phyloP scores from a whole-genome alignment of 2,797 vertebrate genomes.

The Martes flavigula region DNA sequence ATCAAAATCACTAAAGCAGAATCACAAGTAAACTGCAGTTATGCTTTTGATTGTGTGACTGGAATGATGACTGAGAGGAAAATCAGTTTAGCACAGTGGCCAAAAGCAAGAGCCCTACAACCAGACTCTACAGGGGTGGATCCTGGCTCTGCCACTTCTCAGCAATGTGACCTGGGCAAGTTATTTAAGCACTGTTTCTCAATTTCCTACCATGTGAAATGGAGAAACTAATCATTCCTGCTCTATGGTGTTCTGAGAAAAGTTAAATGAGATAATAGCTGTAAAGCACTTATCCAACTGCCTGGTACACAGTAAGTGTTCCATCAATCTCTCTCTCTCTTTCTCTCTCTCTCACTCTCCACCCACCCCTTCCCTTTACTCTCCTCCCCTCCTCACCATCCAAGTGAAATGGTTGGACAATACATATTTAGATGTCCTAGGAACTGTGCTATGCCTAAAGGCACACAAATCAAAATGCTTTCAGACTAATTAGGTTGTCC shows the following conservation, averaged over 20 bases:
- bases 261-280: background rate
- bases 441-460: background rate
- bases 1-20: background rate
- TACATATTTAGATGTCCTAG: background rate
- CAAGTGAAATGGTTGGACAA: background rate
- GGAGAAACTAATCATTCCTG: background rate
- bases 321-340: background rate
- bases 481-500: background rate
- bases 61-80: background rate
- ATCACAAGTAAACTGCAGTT: background rate
- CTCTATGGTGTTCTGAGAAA: background rate
- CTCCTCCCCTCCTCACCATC: too few relatives aligned
- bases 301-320: background rate
- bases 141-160: background rate
- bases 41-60: background rate
- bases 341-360: background rate
- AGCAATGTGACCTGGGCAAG: background rate
- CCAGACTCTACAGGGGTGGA: background rate
- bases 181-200: background rate
- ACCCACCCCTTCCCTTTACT: rapidly evolving
- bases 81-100: background rate
- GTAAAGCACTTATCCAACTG: background rate
- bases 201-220: background rate
- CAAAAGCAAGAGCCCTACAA: background rate
- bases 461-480: background rate